phyloP scores from a whole-genome alignment of 2,888 invertebrate species.

The Perdita meconis region DNA sequence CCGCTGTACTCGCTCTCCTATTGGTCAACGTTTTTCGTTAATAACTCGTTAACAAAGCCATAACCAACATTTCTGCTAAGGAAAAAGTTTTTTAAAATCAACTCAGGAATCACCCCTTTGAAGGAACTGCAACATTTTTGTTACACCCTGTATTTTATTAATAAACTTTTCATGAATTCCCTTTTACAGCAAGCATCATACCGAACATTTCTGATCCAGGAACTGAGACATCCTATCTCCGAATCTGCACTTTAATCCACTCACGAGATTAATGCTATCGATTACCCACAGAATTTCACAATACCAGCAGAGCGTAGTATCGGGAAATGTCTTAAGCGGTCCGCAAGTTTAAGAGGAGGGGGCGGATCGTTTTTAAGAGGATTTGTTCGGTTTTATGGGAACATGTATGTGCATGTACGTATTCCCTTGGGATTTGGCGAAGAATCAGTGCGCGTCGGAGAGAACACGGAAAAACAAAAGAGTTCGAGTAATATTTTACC shows the following conservation, averaged over 20 bases:
- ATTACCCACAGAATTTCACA: constrained; percentile 1
- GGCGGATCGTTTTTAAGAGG: constrained; percentile 21
- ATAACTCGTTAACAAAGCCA: too few relatives aligned
- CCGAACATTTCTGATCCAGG: neutral
- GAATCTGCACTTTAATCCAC: constrained; percentile 5
- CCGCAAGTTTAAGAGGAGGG: constrained; percentile 5
- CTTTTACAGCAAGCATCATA: too few relatives aligned
- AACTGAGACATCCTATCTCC: neutral
- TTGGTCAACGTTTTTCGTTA: too few relatives aligned
- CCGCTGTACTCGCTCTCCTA: too few relatives aligned
- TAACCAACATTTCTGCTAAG: too few relatives aligned
- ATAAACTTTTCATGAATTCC: too few relatives aligned
- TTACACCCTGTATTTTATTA: too few relatives aligned
- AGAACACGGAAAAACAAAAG: neutral
- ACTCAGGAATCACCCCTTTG: too few relatives aligned
- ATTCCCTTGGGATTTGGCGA: neutral
- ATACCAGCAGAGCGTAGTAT: neutral
- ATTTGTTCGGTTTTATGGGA: constrained; percentile 10
- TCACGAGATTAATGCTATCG: neutral
- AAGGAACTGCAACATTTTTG: too few relatives aligned
- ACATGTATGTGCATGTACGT: neutral
- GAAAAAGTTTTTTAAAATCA: too few relatives aligned
- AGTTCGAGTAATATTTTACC: neutral
- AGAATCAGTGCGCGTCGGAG: neutral
- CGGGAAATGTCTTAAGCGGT: constrained; percentile 8